Evolutionary conservation across 2,797 vertebrate genomes (phyloP), one percentile per base, ranked within the genome.

Genomic region (Acipenser oxyrinchus): DNA sequence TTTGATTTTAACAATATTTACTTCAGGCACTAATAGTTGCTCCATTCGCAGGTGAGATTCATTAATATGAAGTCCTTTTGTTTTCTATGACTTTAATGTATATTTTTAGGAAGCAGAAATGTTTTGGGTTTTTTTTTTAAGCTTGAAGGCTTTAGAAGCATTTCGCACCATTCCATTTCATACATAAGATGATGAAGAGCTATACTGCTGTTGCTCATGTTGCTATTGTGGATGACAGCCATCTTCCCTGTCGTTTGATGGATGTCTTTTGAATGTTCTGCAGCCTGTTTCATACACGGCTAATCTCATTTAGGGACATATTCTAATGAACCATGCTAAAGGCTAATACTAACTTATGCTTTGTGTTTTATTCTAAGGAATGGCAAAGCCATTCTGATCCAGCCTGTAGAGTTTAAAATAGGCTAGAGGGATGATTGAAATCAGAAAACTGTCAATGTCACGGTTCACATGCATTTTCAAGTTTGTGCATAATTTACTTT

Each of bases 1-100:
- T 77, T 37, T 37, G 23, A 37, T 37, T 3, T 80, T 87, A 84
- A 86, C 82, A 90, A 92, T 86, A 90, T 87, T 89, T 91, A 91
- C 91, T 78, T 85, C 78, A 77, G 77, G 72, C 76, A 82, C 83
- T 86, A 89, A 87, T 80, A 83, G 79, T 81, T 83, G 80, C 69
- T 77, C 65, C 1, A 69, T 10, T 74, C 58, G 58, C 62, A 76
- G 73, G 66, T 77, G 73, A 79, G 76, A 79, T 73, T 74, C 53
- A 82, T 80, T 82, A 70, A 68, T 75, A 75, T 78, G 77, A 81
- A 76, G 74, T 75, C 4, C 48, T 73, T 55, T 37, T 64, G 72
- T 74, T 79, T 75, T 70, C 72, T 37, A 49, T 70, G 66, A 64
- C 67, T 77, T 81, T 79, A 78, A 77, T 81, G 78, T 75, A 74